Conservation (phyloP, 2,113 vertebrate genomes). For the Urocolius indicus region DNA sequence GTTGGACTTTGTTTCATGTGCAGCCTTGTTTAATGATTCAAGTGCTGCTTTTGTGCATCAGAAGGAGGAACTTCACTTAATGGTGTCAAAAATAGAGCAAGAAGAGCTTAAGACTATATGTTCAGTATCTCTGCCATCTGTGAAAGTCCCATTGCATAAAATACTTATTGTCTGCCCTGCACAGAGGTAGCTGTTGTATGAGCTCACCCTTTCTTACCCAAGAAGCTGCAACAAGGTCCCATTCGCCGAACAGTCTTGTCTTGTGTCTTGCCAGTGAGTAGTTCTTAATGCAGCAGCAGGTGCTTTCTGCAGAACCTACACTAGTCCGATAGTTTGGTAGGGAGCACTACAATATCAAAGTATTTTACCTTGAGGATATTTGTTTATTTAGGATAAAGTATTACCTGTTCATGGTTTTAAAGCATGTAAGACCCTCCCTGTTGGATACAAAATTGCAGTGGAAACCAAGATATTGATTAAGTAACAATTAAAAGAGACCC, state of each 20-base stretch:
- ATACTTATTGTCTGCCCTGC: not conserved
- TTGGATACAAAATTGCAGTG: not conserved
- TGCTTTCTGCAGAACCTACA: not conserved
- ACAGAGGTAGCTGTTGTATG: not conserved
- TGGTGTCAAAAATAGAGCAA: not conserved
- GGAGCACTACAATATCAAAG: not conserved
- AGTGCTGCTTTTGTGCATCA: not conserved
- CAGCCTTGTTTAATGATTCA: slow-evolving; percentile 9
- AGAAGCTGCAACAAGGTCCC: not conserved
- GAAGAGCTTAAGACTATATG: not conserved
- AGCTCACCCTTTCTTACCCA: not conserved
- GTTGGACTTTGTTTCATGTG: not conserved
- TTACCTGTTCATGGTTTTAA: not conserved
- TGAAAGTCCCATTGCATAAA: not conserved
- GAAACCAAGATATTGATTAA: not conserved
- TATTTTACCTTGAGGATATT: not conserved
- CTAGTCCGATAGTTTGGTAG: not conserved
- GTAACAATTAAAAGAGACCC: not conserved
- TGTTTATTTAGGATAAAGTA: not conserved
- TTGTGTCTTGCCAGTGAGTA: too few relatives aligned
- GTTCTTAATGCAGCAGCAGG: not conserved
- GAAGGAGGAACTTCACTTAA: not conserved
- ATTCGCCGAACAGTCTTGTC: not conserved
- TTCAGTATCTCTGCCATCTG: not conserved
- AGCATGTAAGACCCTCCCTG: not conserved